Evolutionary conservation across 1,140 invertebrate species (phyloP).

Genomic region (Zaprionus lachaisei): DNA sequence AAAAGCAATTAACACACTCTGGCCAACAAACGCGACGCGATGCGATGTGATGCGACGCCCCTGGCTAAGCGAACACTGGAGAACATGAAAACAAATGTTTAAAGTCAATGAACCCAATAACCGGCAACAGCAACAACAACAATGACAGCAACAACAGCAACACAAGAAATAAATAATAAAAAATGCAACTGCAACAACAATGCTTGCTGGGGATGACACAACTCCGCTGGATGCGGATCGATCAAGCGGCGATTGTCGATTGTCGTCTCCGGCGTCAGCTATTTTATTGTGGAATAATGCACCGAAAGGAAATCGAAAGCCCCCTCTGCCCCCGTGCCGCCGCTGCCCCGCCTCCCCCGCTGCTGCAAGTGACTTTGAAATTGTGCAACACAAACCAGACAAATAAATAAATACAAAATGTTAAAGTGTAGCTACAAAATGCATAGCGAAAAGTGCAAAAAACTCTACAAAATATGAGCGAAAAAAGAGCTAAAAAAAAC

Average conservation of each 20-base stretch:
- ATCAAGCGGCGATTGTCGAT: constrained; percentile 51
- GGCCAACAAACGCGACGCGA: constrained; percentile 15
- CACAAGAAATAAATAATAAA: constrained; percentile 12
- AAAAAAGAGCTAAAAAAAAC: neutral
- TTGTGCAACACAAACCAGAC: constrained; percentile 53
- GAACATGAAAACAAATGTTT: constrained; percentile 54
- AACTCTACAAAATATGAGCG: neutral
- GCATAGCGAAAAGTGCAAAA: constrained; percentile 11
- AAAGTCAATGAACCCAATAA: constrained; percentile 70
- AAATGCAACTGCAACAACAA: neutral
- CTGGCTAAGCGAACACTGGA: constrained; percentile 31
- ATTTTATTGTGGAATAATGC: constrained; percentile 27
- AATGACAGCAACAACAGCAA: neutral
- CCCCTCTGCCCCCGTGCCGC: neutral
- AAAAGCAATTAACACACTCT: constrained; percentile 71
- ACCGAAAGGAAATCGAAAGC: constrained; percentile 32
- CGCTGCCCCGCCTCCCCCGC: neutral
- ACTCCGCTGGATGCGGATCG: constrained; percentile 53
- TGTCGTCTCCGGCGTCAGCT: constrained; percentile 32
- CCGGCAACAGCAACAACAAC: constrained; percentile 12
- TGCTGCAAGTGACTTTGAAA: constrained; percentile 57
- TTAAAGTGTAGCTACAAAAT: constrained; percentile 39
- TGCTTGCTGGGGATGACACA: constrained; percentile 36
- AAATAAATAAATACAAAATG: constrained; percentile 36
- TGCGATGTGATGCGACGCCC: constrained; percentile 33